phyloP scores from a whole-genome alignment of 92 coral and sea anemone species.

The Umimayanthus chanpuru region DNA sequence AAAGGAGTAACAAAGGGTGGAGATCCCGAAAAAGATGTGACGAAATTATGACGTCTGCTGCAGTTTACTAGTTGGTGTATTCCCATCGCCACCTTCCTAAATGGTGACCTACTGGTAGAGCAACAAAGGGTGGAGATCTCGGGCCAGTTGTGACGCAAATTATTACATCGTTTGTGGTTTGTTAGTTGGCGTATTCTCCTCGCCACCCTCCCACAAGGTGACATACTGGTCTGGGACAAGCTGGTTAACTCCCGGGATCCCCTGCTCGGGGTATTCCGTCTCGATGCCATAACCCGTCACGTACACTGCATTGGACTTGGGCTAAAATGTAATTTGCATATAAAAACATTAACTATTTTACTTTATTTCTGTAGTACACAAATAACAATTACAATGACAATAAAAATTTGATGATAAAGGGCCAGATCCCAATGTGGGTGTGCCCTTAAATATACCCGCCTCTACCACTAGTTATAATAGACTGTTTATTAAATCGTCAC shows the following conservation, averaged over 20 bases:
- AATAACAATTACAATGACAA: no score
- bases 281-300: conserved; percentile 66
- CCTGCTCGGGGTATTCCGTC: conserved; percentile 63
- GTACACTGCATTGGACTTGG: conserved; percentile 39
- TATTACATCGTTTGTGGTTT: neutral
- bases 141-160: neutral
- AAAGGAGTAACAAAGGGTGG: neutral
- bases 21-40: neutral
- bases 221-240: conserved; percentile 59
- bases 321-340: neutral
- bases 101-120: neutral
- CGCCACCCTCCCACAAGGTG: conserved; percentile 52
- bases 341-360: neutral
- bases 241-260: conserved; percentile 58
- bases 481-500: no score
- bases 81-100: no score
- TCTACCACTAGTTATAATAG: no score
- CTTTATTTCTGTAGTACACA: neutral
- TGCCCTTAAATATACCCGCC: no score
- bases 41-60: neutral
- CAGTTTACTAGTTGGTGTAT: neutral
- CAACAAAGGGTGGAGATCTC: neutral
- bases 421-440: no score
- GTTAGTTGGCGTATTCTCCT: conserved; percentile 10
- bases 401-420: no score